Base-by-base conservation (phyloP, 2,797 vertebrate genomes). In the Notoglanidium macrostoma region DNA sequence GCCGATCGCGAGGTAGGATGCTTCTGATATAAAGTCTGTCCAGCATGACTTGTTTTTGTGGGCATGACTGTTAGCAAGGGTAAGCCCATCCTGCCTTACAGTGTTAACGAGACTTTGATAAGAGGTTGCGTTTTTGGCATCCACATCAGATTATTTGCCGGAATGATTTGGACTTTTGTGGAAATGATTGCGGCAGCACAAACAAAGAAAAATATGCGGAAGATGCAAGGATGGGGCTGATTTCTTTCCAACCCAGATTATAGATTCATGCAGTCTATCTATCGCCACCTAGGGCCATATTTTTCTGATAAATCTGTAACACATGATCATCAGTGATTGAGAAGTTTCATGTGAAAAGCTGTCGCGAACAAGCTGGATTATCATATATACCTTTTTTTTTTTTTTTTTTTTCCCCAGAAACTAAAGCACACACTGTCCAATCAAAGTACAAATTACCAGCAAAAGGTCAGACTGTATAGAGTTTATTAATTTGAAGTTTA, bases 1-100 rank as follows among this genome's bases (percentile, higher is more conserved):
- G 59, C 21, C 57, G 23, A 81, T 46, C 59, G 40, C 14, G 57
- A 32, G 68, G 26, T 35, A 73, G 65, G 80, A 32, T 2, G 82
- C 65, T 65, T 87, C 49, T 74, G 78, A 72, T 63, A 67, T 44
- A 65, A 74, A 54, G 59, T 65, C 74, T 63, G 63, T 63, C 55
- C 1, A 12, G 55, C 57, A 80, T 80, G 55, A 59, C 29, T 40
- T 80, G 57, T 63, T 46, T 63, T 81, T 19, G 6, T n/a, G 40
- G 57, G 12, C 57, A 81, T 44, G 78, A 44, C 78, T 61, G 21
- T 35, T 63, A 63, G 57, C 78, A 78, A 54, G n/a, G 14, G 29
- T 54, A 21, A 55, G 9, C 76, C n/a, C 15, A 46, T 79, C 76
- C 76, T 57, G 54, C 9, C 5, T 35, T 23, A 55, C 19, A 57